Evolutionary conservation across 64 coral and sea anemone genomes (phyloP), one percentile per base, ranked within the genome.

Genomic region (Platygyra sinensis): DNA sequence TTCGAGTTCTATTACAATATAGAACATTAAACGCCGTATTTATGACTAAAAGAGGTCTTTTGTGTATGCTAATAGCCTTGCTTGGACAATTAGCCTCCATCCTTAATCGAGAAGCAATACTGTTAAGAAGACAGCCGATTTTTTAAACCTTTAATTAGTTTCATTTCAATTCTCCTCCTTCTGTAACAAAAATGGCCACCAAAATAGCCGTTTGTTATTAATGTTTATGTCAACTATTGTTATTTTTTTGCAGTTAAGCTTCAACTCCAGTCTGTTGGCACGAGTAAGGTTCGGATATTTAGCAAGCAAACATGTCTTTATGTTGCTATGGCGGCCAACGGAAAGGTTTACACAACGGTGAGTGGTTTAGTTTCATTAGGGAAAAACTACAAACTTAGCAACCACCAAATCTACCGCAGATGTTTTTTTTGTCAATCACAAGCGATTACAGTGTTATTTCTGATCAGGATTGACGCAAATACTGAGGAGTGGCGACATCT

Each of bases 1-100:
- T 80, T 83, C 20, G 18, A 85, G 81, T 72, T 85, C 62, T 38
- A 85, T 71, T 71, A 30, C 63, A 85, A 72, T 85, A 85, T 72
- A 71, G 10, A 22, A 52, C 19, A 71, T 67, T 85, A 51, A 72
- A 38, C 61, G 11, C n/a, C 32, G 12, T 36, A 85, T 72, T 71
- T 69, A 52, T 51, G 62, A 69, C 63, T 80, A 22, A 50, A 50
- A 71, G 22, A 71, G 65, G 62, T 52, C 81, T 85, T 85, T 72
- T 85, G 63, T 18, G 30, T 51, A 51, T 85, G 62, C 25, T 25
- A 85, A 85, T 72, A 72, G 36, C 36, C n/a, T 30, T 69, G 63
- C 10, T 51, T 36, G 81, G 81, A 85, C 81, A 85, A 85, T 85
- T 24, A 64, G 81, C 38, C 63, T 85, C 81, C 81, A 71, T 18